A percentile compares a stretch with the other conserved stretches of the same genome.
Evolutionary conservation across 2,113 vertebrate species (phyloP).

Genomic region (Mola mola): DNA sequence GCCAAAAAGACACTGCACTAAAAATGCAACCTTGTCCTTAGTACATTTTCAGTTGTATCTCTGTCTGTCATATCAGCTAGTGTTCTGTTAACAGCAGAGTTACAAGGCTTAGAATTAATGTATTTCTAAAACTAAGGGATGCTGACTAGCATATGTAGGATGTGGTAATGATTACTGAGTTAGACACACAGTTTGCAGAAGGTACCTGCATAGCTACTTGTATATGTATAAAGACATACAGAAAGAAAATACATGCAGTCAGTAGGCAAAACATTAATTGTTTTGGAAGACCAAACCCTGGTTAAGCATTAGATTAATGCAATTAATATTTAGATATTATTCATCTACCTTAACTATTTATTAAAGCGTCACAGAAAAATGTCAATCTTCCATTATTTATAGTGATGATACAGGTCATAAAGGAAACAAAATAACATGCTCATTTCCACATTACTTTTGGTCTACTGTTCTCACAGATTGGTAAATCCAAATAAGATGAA

Average conservation of each 20-base stretch:
- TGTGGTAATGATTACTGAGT: constrained; percentile 18
- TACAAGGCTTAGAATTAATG: not conserved
- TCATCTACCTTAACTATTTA: constrained; percentile 45
- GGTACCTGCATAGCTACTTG: constrained; percentile 27
- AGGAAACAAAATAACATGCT: constrained; percentile 48
- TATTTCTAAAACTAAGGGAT: constrained; percentile 10
- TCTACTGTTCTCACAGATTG: not conserved
- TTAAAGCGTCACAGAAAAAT: constrained; percentile 62
- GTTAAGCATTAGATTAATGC: constrained; percentile 50
- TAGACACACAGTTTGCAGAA: constrained; percentile 13
- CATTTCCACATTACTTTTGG: constrained; percentile 9
- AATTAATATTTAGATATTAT: constrained; percentile 52
- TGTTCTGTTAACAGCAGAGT: constrained; percentile 9
- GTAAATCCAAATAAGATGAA: not conserved
- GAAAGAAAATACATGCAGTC: constrained; percentile 59
- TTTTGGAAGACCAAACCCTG: constrained; percentile 36
- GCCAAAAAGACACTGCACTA: no score
- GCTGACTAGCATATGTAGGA: not conserved
- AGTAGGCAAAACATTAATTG: constrained; percentile 20
- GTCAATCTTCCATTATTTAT: constrained; percentile 51
- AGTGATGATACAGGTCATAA: constrained; percentile 41
- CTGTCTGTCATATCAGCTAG: constrained; percentile 41
- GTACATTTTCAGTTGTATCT: constrained; percentile 22
- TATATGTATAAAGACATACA: constrained; percentile 52
- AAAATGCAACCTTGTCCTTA: no score